Conservation (phyloP, 2,888 invertebrate genomes). For the Cremastinae sp. region DNA sequence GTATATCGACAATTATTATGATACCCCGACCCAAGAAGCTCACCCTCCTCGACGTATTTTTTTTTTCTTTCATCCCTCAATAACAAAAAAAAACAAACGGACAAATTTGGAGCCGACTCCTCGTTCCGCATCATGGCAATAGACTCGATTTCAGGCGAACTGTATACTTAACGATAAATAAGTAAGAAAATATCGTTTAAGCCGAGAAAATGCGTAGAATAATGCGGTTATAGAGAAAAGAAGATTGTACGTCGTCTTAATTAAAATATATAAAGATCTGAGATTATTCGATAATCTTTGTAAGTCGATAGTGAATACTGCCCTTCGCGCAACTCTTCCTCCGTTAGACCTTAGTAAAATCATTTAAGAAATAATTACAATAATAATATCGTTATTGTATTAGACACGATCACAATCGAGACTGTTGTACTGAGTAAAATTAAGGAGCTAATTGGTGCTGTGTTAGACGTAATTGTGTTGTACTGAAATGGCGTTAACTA, state of each 20-base stretch:
- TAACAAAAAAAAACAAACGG: conserved; percentile 32
- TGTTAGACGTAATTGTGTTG: conserved; percentile 59
- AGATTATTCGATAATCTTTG: conserved; percentile 57
- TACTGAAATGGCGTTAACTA: conserved; percentile 69
- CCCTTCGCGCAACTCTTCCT: conserved; percentile 40
- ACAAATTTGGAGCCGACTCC: no score
- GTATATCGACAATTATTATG: conserved; percentile 1
- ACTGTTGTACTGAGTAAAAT: conserved; percentile 60
- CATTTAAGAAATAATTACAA: conserved; percentile 38
- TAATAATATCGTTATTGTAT: conserved; percentile 54
- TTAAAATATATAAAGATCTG: conserved; percentile 33
- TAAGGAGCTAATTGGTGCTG: conserved; percentile 53
- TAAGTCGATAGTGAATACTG: conserved; percentile 61
- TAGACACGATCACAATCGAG: conserved; percentile 56
- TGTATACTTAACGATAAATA: conserved; percentile 18
- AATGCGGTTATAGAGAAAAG: neutral
- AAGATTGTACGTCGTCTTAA: neutral
- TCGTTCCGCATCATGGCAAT: conserved; percentile 50
- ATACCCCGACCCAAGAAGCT: conserved; percentile 19
- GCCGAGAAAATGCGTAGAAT: neutral
- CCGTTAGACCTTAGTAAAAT: conserved; percentile 38
- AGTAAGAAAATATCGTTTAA: neutral
- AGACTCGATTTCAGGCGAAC: conserved; percentile 11
- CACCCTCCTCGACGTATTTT: conserved; percentile 29
- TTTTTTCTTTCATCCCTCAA: conserved; percentile 1